Conservation (phyloP, 2,888 invertebrate genomes). For the Apeira syringaria region DNA sequence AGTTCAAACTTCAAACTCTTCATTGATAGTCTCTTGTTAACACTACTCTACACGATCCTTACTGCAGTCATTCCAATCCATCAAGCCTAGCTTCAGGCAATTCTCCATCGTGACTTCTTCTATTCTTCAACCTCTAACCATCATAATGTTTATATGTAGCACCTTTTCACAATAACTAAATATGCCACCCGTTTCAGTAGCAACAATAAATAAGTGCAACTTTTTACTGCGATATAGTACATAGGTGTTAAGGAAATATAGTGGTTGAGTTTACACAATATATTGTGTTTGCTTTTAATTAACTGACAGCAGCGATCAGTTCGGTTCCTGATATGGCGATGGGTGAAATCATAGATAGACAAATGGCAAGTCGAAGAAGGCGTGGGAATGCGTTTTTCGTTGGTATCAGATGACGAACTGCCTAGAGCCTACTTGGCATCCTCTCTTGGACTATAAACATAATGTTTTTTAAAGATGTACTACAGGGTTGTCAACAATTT, state of each 20-base stretch:
- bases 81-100: slow-evolving; percentile 66
- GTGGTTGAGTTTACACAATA: slow-evolving; percentile 32
- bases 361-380: slow-evolving; percentile 46
- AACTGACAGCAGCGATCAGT: slow-evolving; percentile 54
- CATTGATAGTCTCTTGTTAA: too few relatives aligned
- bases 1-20: too few relatives aligned
- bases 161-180: slow-evolving; percentile 6
- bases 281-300: slow-evolving; percentile 77
- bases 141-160: neutral
- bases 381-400: slow-evolving; percentile 64
- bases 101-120: slow-evolving; percentile 65
- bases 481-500: too few relatives aligned
- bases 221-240: slow-evolving; percentile 6
- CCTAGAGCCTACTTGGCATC: neutral
- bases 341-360: slow-evolving; percentile 37
- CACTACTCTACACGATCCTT: slow-evolving; percentile 37
- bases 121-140: slow-evolving; percentile 48
- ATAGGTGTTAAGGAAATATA: neutral
- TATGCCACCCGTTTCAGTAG: neutral
- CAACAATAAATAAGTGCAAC: neutral
- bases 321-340: slow-evolving; percentile 48
- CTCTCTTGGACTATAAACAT: neutral
- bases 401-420: slow-evolving; percentile 24
- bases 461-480: neutral
- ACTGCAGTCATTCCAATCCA: slow-evolving; percentile 58